Base-by-base conservation (phyloP, 2,797 vertebrate genomes). In the Eleutherodactylus coqui region DNA sequence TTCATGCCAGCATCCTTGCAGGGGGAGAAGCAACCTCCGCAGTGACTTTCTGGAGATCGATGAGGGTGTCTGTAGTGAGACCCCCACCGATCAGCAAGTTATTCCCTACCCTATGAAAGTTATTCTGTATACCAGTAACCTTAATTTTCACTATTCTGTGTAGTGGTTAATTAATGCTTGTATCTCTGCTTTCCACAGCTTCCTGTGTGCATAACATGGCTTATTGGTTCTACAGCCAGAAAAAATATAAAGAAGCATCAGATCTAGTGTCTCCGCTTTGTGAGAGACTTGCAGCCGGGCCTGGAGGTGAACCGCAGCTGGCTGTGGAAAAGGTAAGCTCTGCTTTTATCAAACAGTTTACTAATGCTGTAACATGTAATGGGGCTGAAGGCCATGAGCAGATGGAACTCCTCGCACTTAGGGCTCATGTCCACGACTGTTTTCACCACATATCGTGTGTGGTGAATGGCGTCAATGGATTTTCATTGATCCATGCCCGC, bases 191-290 rank as follows among this genome's bases (percentile, higher is more conserved):
- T 47, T 9, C 4, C 47, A 43, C 88, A 98, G 97, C 93, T 75
- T 93, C 92, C 8, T 94, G 94, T 11, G 89, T 96, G 3, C 96
- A 92, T 91, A 96, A 96, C 88, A 89, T 98, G 82, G 94, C 94
- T 24, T 96, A 95, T 83, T 94, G 93, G 80, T 93, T 99, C 90
- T 97, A 96, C 87, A 96, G 92, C 90, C 94, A 92, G 60, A 94
- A 93, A 85, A 93, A 96, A 16, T 96, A 96, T 45, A 85, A 93
- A 0, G 94, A 96, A 88, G 96, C 95, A 73, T 94, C 93, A 88
- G 91, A 89, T 0, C 45, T 97, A 49, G 93, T 93, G 0, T 93
- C 96, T 88, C 93, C 94, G 32, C 51, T 98, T 53, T 97, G 96
- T 90, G 90, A 87, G 79, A 89, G 93, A 75, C 88, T 97, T 24